These are phyloP conservation scores for Isaurus tuberculatus DNA, from an alignment of 92 coral and sea anemone genomes.

Conservation along the genomic window DNA sequence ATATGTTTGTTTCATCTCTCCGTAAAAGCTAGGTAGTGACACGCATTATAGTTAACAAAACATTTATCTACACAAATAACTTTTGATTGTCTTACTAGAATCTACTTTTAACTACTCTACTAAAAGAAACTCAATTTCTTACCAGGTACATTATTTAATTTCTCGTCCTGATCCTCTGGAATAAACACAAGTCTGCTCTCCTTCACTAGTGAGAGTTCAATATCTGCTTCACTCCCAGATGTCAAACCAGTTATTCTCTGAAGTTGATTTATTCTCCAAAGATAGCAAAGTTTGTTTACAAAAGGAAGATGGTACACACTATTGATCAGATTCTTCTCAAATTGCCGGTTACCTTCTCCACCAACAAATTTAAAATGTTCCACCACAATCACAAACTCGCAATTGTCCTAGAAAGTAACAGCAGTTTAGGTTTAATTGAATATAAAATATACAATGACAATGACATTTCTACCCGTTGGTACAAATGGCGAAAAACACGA, in stretches of 20 bases:
- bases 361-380: conserved; percentile 64
- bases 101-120: neutral
- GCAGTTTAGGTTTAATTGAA: too few relatives aligned
- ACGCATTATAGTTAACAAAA: neutral
- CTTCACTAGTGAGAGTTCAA: neutral
- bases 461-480: too few relatives aligned
- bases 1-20: too few relatives aligned
- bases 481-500: too few relatives aligned
- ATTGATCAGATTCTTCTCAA: conserved; percentile 45
- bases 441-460: neutral
- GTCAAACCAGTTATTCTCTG: conserved; percentile 4
- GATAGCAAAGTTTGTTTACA: conserved; percentile 15
- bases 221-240: neutral
- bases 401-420: conserved; percentile 26
- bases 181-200: conserved; percentile 11
- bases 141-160: conserved; percentile 5
- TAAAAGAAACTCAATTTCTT: neutral
- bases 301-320: conserved; percentile 38
- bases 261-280: conserved; percentile 46
- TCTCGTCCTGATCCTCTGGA: conserved; percentile 19
- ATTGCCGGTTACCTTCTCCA: conserved; percentile 64
- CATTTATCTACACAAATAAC: neutral
- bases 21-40: too few relatives aligned
- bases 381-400: conserved; percentile 55
- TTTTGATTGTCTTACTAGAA: neutral